Evolutionary conservation across 1,140 invertebrate species (phyloP).

Genomic region (Notospermus geniculatus): DNA sequence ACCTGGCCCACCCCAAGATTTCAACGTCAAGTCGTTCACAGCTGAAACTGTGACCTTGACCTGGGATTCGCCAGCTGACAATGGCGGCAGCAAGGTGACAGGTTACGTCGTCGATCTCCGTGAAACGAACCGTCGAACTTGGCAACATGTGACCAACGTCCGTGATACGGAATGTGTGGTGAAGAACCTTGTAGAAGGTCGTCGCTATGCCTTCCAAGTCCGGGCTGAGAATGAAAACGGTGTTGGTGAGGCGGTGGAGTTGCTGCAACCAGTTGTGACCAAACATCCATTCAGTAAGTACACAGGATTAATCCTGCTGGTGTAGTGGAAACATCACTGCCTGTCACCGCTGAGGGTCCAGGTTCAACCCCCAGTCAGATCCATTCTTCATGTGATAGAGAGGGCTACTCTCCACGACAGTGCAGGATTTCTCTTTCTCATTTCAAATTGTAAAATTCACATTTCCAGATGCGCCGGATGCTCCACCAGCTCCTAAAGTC

Average conservation of each 20-base stretch:
- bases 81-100: constrained; percentile 73
- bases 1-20: not conserved
- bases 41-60: constrained; percentile 81
- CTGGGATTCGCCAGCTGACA: constrained; percentile 84
- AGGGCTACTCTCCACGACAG: too few relatives aligned
- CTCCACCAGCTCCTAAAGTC: constrained; percentile 85
- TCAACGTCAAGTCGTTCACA: constrained; percentile 35
- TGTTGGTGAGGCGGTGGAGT: constrained; percentile 62
- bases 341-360: too few relatives aligned
- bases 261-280: constrained; percentile 38
- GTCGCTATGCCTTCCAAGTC: constrained; percentile 82
- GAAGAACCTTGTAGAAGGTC: constrained; percentile 72
- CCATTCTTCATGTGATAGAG: too few relatives aligned
- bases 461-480: constrained; percentile 68
- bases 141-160: constrained; percentile 81
- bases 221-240: constrained; percentile 85
- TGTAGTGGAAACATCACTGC: too few relatives aligned
- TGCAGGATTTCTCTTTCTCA: too few relatives aligned
- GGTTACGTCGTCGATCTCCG: constrained; percentile 73
- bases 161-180: constrained; percentile 52
- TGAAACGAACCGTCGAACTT: constrained; percentile 84
- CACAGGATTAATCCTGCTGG: too few relatives aligned
- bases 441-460: not conserved
- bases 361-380: too few relatives aligned
- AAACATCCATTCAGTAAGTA: constrained; percentile 57